Conservation (phyloP, 2,113 vertebrate genomes). For the Neoarius graeffei region DNA sequence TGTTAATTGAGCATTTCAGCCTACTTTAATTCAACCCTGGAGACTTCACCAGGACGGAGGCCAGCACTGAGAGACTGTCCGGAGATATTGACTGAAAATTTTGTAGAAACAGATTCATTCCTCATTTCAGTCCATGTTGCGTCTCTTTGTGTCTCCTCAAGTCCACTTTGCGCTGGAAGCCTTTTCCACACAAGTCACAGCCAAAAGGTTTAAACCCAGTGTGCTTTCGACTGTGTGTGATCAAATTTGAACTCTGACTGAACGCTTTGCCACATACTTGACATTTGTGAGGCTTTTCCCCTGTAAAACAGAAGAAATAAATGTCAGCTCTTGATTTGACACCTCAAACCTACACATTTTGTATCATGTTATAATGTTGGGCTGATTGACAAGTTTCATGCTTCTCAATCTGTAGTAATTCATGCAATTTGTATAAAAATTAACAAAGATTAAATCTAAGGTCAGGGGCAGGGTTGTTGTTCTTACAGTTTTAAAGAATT, state of each 20-base stretch:
- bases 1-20: not conserved
- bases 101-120: not conserved
- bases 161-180: slow-evolving; percentile 97
- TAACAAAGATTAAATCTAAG: not conserved
- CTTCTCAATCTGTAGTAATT: not conserved
- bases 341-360: not conserved
- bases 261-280: slow-evolving; percentile 99
- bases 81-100: not conserved
- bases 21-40: not conserved
- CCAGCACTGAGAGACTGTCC: not conserved
- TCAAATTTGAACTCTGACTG: slow-evolving; percentile 99
- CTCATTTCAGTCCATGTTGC: slow-evolving; percentile 92
- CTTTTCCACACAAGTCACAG: slow-evolving; percentile 94
- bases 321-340: not conserved
- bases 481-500: not conserved
- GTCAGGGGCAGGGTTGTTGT: not conserved
- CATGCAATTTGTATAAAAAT: not conserved
- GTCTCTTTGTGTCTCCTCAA: slow-evolving; percentile 95
- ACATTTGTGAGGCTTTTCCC: slow-evolving; percentile 98
- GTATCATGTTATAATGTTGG: not conserved
- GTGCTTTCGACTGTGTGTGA: slow-evolving; percentile 98
- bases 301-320: slow-evolving; percentile 66
- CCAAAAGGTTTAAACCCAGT: slow-evolving; percentile 98
- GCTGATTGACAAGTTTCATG: not conserved
- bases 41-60: not conserved